Conservation (phyloP, 2,888 invertebrate species). For the Apodemia zela region DNA sequence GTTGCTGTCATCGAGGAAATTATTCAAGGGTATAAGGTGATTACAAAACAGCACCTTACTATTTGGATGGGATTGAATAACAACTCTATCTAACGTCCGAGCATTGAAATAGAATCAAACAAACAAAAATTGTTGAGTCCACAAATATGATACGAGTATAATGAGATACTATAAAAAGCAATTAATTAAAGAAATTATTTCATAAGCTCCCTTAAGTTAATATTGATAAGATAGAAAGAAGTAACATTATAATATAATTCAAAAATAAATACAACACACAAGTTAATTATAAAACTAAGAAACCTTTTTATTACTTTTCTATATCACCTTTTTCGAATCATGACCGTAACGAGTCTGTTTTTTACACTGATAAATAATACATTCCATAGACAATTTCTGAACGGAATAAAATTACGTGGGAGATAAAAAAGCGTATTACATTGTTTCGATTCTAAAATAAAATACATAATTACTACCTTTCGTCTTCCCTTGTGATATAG, state of each 20-base stretch:
- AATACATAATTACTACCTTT: conserved; percentile 3
- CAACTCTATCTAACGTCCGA: no score
- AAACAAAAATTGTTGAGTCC: no score
- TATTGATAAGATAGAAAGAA: neutral
- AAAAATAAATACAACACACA: neutral
- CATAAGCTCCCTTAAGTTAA: neutral
- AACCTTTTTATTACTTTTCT: conserved; percentile 12
- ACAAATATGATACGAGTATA: no score
- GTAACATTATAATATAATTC: neutral
- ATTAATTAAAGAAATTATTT: conserved; percentile 1
- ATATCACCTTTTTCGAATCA: conserved; percentile 10
- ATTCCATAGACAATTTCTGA: conserved; percentile 8
- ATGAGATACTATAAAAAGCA: neutral
- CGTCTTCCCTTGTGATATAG: neutral
- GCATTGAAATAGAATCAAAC: no score
- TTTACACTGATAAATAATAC: conserved; percentile 5
- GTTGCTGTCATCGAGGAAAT: no score
- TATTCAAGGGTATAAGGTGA: no score
- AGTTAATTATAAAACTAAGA: conserved; percentile 1
- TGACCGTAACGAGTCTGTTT: conserved; percentile 6
- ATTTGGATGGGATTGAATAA: no score
- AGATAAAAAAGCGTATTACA: conserved; percentile 6
- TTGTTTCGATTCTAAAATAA: conserved; percentile 13
- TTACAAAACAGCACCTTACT: no score
- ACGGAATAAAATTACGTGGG: neutral